Base-by-base conservation (phyloP, 1,140 invertebrate species). In the Calephelis nemesis region DNA sequence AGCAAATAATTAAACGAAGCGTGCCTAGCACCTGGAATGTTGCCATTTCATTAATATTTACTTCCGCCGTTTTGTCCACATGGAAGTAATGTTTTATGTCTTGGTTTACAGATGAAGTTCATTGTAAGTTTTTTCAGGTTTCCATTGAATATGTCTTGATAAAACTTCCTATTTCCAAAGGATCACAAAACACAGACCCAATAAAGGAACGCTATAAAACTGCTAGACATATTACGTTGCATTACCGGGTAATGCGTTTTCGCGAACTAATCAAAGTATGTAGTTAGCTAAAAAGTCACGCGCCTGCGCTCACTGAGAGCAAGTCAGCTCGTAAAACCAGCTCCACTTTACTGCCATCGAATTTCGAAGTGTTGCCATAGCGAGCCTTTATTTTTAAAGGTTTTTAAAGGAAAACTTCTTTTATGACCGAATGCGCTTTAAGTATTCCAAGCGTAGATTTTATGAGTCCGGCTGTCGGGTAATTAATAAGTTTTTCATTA, bases 401-500 rank as follows among this genome's bases (percentile, higher is more conserved):
- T 78, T 81, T n/a, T 82, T 77, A 78, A 84, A 83, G 78, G 80
- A 80, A 81, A 87, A 85, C 81, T 87, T 85, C 73, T 83, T 87
- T 87, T 85, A 84, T 81, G 77, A 78, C 74, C 69, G 58, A 50
- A 67, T 70, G 77, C 72, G 75, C 68, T 78, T 78, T 74, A 65
- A 73, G 75, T 74, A 73, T 74, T 76, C 68, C 77, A 81, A 77
- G 81, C 77, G 78, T 65, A 67, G 72, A 66, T 77, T 84, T 87
- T 84, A 84, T 76, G 81, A 84, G 60, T 74, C 62, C 62, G 49
- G 50, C 50, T 52, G 75, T 77, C 69, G 69, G n/a, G 82, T 78
- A 82, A 84, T 87, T 87, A 87, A 81, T 83, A 83, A 84, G 79
- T 85, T 87, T 82, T 82, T 85, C 82, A 85, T 52, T 65, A 50